These are phyloP conservation scores for Caenorhabditis briggsae DNA, from an alignment of 1,140 invertebrate species.

Conservation along the genomic window DNA sequence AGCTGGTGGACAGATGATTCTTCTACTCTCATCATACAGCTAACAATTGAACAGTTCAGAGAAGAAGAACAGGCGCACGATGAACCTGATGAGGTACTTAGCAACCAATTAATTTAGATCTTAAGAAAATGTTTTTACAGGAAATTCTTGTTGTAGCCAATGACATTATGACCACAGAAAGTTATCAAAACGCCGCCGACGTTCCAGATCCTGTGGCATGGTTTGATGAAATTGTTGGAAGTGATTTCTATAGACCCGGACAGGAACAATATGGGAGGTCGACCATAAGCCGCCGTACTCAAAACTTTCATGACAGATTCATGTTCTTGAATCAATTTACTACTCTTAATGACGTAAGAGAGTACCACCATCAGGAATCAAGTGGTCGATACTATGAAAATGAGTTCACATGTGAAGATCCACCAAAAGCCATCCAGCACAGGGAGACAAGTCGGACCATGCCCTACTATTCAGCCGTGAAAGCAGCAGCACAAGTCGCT, in stretches of 20 bases:
- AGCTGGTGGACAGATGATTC: constrained; percentile 47
- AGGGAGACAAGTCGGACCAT: neutral
- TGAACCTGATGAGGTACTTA: neutral
- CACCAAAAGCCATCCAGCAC: neutral
- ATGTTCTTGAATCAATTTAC: no score
- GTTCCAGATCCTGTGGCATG: no score
- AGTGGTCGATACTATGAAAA: no score
- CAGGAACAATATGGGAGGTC: no score
- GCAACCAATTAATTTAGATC: no score
- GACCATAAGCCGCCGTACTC: no score
- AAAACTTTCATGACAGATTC: no score
- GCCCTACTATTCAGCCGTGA: neutral
- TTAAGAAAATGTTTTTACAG: neutral
- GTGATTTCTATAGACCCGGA: no score
- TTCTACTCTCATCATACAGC: neutral
- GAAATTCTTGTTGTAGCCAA: no score
- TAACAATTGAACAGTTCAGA: neutral
- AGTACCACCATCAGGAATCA: neutral
- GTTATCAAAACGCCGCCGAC: neutral
- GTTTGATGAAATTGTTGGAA: no score
- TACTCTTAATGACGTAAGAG: no score
- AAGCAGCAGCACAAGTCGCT: neutral
- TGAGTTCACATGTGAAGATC: neutral
- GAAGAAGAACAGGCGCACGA: neutral
- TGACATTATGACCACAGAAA: neutral